A percentile compares a stretch with the other conserved stretches of the same genome.
Evolutionary conservation across 2,888 invertebrate species (phyloP).

Genomic region (Portevinia maculata): DNA sequence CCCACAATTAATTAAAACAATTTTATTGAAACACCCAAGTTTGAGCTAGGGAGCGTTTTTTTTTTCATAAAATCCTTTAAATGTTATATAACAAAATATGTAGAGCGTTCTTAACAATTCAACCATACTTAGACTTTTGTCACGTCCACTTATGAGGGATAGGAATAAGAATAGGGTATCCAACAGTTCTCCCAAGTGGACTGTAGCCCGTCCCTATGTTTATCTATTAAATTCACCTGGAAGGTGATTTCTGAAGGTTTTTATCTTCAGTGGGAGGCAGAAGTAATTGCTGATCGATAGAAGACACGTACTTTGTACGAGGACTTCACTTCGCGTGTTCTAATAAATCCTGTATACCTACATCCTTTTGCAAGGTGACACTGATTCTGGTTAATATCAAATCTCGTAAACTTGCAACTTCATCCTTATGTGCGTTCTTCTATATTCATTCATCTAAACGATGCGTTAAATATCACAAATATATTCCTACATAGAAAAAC

Average conservation of each 20-base stretch:
- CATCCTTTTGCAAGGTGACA: slow-evolving; percentile 36
- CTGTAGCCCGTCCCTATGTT: no score
- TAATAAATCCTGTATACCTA: no score
- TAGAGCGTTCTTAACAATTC: no score
- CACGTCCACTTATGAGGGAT: no score
- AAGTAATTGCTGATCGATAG: slow-evolving; percentile 10
- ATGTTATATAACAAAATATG: no score
- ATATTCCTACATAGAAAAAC: neutral
- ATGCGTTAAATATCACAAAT: slow-evolving; percentile 11
- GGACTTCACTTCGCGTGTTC: neutral
- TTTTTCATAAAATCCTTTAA: no score
- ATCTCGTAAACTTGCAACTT: slow-evolving; percentile 8
- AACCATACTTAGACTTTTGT: no score
- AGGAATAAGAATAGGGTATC: no score
- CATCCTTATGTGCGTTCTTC: slow-evolving; percentile 4
- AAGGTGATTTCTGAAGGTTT: neutral
- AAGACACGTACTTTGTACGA: neutral
- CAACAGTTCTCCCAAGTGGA: no score
- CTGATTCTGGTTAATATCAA: slow-evolving; percentile 24
- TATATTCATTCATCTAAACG: neutral
- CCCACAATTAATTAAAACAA: no score
- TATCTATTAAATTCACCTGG: slow-evolving; percentile 28
- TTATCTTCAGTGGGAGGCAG: neutral
- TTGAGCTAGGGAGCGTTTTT: no score
- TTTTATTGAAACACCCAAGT: no score